These are phyloP conservation scores for Tetramorium parvispinum DNA, from an alignment of 1,140 invertebrate genomes.

Conservation along the genomic window DNA sequence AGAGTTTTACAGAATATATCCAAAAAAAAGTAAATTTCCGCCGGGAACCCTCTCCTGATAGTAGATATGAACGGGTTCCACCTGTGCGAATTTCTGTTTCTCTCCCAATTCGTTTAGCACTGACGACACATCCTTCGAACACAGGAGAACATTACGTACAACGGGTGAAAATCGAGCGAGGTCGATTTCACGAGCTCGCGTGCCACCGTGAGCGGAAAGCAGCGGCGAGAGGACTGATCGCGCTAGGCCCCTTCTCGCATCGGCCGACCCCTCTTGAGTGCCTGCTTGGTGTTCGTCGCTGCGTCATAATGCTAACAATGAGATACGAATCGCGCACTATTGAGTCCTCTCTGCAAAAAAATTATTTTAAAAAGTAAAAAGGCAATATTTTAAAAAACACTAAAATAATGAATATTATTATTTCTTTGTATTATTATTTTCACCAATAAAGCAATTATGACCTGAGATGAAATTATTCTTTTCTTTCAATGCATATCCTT, in stretches of 20 bases:
- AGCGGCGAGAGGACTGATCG: conserved; percentile 46
- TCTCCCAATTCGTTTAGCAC: background rate
- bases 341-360: background rate
- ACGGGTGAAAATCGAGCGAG: conserved; percentile 11
- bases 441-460: background rate
- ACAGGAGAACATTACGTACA: background rate
- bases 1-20: background rate
- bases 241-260: conserved; percentile 5
- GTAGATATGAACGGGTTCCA: background rate
- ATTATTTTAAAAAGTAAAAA: background rate
- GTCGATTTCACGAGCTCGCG: conserved; percentile 21
- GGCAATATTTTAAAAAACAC: background rate
- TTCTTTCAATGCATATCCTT: background rate
- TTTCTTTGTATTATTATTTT: too few relatives aligned
- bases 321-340: background rate
- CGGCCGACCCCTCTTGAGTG: conserved; percentile 9
- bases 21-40: background rate
- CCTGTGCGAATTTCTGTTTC: background rate
- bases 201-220: conserved; percentile 32
- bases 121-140: background rate
- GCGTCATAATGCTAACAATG: background rate
- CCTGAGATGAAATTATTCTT: background rate
- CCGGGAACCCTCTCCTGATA: background rate
- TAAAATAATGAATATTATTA: background rate
- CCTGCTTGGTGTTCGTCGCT: background rate